Base-by-base conservation (phyloP, 2,888 invertebrate genomes). In the Hirudinaria manillensis region DNA sequence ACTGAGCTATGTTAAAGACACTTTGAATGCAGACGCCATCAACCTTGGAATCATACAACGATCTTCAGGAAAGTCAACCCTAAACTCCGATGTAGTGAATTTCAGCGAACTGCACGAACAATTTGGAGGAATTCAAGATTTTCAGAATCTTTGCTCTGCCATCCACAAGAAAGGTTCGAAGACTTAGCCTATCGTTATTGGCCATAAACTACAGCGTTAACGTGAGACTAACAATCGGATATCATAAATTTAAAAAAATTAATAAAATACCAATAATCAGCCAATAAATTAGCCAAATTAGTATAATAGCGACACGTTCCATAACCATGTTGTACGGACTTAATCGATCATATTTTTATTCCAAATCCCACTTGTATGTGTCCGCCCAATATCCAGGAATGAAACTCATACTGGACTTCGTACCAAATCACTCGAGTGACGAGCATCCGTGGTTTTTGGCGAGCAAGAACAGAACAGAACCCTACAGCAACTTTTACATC, bases 1-100 rank as follows among this genome's bases (percentile, higher is more conserved):
- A 38, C 67, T 78, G 13, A 71, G 38, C 21, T 77, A 78, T 70
- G 45, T 78, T 27, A 45, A 29, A 21, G 68, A 75, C 10, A 78
- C 79, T 24, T 77, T 83, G 61, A 91, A 92, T 0, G 88, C 92
- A 0, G 89, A 89, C 27, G 90, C 90, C 0, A 88, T 92, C 74
- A 93, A 93, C 91, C 86, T 94, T 77, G 92, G 92, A 0, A 92
- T 93, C 0, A 91, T 94, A 80, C 93, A 90, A 76, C 77, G 80
- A 73, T 80, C 81, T 27, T 80, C 78, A 19, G 76, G 76, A 19
- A 34, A 70, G 19, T 93, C 93, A 85, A 90, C 91, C 82, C 21
- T 36, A 32, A 93, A 93, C 0, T 92, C 93, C 81, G 94, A 93
- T 82, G 90, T 93, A 80, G 76, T 91, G 36, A 89, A 93, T 85